A percentile compares a stretch with the other conserved stretches of the same genome.
Evolutionary conservation across 2,888 invertebrate genomes (phyloP).

Genomic region (Eupeodes latifasciatus): DNA sequence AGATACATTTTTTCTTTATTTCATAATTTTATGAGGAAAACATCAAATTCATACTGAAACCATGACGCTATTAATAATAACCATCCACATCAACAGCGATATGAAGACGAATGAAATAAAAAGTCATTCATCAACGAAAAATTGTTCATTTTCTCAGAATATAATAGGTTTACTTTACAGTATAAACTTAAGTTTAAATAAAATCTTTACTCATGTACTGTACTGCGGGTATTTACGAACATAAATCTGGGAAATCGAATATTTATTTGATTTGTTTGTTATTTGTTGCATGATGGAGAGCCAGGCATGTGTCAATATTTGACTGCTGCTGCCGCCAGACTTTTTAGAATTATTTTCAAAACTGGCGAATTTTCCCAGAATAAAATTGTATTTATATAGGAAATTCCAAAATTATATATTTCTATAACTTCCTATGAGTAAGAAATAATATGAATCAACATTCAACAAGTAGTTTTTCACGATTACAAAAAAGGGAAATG

Average conservation of each 20-base stretch:
- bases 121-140: slow-evolving; percentile 18
- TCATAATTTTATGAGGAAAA: background rate
- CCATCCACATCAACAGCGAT: background rate
- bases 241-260: background rate
- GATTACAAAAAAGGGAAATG: background rate
- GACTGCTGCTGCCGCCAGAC: background rate
- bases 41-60: background rate
- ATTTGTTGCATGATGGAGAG: background rate
- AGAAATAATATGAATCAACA: slow-evolving; percentile 5
- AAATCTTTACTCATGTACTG: background rate
- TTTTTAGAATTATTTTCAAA: background rate
- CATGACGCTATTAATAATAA: slow-evolving; percentile 18
- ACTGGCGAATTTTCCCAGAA: background rate
- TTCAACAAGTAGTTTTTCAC: background rate
- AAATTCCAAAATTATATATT: background rate
- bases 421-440: too few relatives aligned
- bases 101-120: background rate
- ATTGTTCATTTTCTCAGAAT: background rate
- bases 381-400: background rate
- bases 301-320: background rate
- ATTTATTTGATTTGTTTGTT: background rate
- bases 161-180: background rate
- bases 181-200: slow-evolving; percentile 2
- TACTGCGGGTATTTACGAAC: too few relatives aligned
- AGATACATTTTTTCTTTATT: background rate